Evolutionary conservation across 2,113 vertebrate genomes (phyloP).

Genomic region (Gobio gobio): DNA sequence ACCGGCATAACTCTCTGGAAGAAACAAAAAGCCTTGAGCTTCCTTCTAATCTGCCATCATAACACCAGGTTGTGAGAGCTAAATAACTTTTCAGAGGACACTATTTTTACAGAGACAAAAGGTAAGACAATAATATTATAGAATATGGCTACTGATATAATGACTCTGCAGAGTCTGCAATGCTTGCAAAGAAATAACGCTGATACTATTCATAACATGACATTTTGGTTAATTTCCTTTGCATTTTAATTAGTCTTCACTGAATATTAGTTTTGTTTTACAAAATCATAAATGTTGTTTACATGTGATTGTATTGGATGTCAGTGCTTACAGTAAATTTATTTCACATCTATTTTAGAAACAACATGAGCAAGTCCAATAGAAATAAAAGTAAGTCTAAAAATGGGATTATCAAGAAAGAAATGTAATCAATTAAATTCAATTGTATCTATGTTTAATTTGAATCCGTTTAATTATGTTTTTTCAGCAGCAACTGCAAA

Average conservation of each 20-base stretch:
- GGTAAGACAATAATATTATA: background rate
- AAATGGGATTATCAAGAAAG: background rate
- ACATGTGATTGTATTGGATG: background rate
- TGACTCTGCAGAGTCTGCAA: background rate
- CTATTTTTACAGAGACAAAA: background rate
- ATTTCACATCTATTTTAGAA: slow-evolving; percentile 10
- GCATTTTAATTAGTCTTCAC: background rate
- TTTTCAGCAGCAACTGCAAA: background rate
- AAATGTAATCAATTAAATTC: background rate
- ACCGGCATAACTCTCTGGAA: background rate
- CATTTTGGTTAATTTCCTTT: background rate
- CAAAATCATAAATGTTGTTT: background rate
- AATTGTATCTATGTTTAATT: background rate
- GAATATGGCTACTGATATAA: background rate
- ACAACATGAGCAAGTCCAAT: slow-evolving; percentile 21
- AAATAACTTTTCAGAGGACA: background rate
- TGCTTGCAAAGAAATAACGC: background rate
- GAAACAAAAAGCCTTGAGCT: background rate
- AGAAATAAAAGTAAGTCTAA: slow-evolving; percentile 30
- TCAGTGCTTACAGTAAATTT: background rate
- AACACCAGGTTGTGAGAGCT: background rate
- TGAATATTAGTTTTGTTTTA: background rate
- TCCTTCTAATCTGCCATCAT: background rate
- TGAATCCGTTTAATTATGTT: background rate
- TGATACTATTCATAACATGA: background rate